These are phyloP conservation scores for Tethya wilhelma DNA, from an alignment of 37 sponge, comb jelly and placozoan species.

Conservation along the genomic window DNA sequence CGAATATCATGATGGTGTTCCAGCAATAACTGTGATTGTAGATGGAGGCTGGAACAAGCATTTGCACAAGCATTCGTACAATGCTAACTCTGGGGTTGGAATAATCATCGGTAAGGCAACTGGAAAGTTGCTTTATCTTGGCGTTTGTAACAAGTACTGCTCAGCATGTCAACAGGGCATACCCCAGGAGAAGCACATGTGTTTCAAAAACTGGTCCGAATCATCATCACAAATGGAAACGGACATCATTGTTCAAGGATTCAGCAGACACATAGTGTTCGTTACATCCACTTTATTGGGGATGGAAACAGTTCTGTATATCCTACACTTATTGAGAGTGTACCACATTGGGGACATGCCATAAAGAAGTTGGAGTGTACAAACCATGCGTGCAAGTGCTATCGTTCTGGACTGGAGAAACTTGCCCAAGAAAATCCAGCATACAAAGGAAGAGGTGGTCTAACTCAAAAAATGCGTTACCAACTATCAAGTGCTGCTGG, in stretches of 20 bases:
- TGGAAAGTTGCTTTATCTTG: conserved; percentile 42
- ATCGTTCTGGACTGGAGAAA: conserved; percentile 30
- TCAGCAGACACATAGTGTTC: conserved; percentile 27
- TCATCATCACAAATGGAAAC: conserved; percentile 42
- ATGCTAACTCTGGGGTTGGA: conserved; percentile 47
- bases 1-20: conserved; percentile 31
- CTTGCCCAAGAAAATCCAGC: conserved; percentile 23
- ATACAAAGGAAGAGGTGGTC: conserved; percentile 42
- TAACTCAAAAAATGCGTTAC: conserved; percentile 37
- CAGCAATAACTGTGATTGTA: conserved; percentile 40
- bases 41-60: conserved; percentile 42
- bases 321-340: conserved; percentile 15
- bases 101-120: conserved; percentile 48
- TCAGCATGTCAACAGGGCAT: conserved; percentile 20
- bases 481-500: conserved; percentile 29
- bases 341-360: conserved; percentile 35
- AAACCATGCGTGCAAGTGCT: conserved; percentile 57
- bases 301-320: conserved; percentile 47
- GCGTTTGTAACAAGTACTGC: conserved; percentile 51
- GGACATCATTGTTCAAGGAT: conserved; percentile 49
- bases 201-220: conserved; percentile 33
- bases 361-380: conserved; percentile 58
- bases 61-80: conserved; percentile 30
- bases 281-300: conserved; percentile 35
- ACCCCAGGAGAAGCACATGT: not conserved